These are phyloP conservation scores for Todiramphus saurophagus DNA, from an alignment of 2,113 vertebrate species.

Conservation along the genomic window DNA sequence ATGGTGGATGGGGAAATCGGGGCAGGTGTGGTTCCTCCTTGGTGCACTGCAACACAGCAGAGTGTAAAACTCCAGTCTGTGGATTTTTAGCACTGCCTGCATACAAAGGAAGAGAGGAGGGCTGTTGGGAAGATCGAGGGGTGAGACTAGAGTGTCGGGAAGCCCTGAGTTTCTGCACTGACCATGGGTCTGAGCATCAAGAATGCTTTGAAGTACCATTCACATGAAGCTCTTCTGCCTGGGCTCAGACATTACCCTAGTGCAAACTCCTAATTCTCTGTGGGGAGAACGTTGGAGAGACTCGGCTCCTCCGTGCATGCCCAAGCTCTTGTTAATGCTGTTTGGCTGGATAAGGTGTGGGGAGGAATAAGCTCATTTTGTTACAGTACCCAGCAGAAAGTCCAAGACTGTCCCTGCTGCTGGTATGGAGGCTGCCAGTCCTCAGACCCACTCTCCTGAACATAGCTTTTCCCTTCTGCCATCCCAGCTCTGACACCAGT, in stretches of 20 bases:
- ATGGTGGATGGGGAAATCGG: slow-evolving; percentile 47
- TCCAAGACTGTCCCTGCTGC: background rate
- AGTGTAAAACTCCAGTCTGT: fast-evolving
- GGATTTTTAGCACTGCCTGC: background rate
- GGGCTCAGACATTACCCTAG: background rate
- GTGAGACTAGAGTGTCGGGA: background rate
- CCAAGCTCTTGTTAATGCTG: background rate
- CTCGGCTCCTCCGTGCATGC: background rate
- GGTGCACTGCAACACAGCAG: background rate
- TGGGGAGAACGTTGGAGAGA: background rate
- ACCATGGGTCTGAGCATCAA: background rate
- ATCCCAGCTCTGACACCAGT: background rate
- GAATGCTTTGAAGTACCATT: background rate
- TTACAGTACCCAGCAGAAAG: background rate
- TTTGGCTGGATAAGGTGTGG: background rate
- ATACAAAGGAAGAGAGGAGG: background rate
- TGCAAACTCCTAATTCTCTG: background rate
- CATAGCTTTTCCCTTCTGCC: background rate
- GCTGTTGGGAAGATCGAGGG: background rate
- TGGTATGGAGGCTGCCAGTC: background rate
- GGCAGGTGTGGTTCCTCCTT: slow-evolving; percentile 4
- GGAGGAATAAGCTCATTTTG: background rate
- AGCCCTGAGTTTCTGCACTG: background rate
- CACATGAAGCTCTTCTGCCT: background rate
- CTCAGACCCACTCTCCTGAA: background rate